phyloP scores from a whole-genome alignment of 2,888 invertebrate species.

The Oscheius sp. region DNA sequence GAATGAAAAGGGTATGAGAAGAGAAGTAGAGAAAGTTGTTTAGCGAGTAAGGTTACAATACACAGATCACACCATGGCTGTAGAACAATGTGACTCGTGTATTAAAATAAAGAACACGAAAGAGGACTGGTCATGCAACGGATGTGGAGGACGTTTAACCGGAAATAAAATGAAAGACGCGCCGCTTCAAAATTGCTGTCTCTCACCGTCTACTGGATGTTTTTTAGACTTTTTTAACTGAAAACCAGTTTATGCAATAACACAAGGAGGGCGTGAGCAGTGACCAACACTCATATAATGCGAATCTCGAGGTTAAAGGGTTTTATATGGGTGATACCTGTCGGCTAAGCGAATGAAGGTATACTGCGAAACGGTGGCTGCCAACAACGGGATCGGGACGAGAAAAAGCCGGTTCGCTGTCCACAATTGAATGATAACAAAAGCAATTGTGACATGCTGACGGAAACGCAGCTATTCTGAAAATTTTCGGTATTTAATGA shows the following conservation, averaged over 20 bases:
- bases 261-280: slow-evolving; percentile 23
- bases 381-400: slow-evolving; percentile 22
- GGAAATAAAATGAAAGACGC: neutral
- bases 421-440: slow-evolving; percentile 28
- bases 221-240: neutral
- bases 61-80: slow-evolving; percentile 1
- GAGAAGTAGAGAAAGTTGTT: neutral
- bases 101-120: neutral
- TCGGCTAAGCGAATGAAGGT: slow-evolving; percentile 12
- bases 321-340: too few species aligned
- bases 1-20: neutral
- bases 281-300: too few species aligned
- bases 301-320: too few species aligned
- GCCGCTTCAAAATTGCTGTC: slow-evolving; percentile 12
- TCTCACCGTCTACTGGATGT: neutral
- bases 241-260: slow-evolving; percentile 23
- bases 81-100: neutral
- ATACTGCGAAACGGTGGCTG: slow-evolving; percentile 18
- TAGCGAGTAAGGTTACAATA: neutral
- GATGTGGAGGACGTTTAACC: neutral
- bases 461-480: neutral
- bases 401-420: slow-evolving; percentile 17
- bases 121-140: too few species aligned
- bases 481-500: too few species aligned
- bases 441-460: slow-evolving; percentile 18